A percentile compares a stretch with the other conserved stretches of the same genome.
Conservation (phyloP, 2,797 vertebrate species). For the Oreonectes daqikongensis region DNA sequence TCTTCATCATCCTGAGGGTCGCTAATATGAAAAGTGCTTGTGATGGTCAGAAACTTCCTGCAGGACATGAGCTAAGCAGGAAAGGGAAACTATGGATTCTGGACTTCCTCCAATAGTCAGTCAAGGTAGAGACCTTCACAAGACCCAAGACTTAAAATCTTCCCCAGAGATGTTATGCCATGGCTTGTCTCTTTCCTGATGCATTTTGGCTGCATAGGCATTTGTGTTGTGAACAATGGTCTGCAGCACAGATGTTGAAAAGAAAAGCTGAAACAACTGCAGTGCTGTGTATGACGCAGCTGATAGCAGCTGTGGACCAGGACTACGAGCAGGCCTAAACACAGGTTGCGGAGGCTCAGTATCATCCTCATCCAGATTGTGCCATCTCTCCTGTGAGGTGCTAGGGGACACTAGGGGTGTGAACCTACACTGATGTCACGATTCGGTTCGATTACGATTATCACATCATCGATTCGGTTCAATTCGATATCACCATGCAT, state of each 20-base stretch:
- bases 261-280: too few species aligned
- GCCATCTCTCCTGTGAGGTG: conserved; percentile 1
- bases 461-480: too few species aligned
- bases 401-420: background rate
- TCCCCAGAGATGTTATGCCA: too few species aligned
- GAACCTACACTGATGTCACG: too few species aligned
- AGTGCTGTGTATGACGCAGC: background rate
- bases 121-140: background rate
- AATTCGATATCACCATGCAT: too few species aligned
- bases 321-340: background rate
- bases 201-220: background rate
- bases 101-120: background rate
- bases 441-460: too few species aligned
- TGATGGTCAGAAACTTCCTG: too few species aligned
- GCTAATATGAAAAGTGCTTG: background rate
- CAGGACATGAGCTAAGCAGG: background rate
- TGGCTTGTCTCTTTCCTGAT: too few species aligned
- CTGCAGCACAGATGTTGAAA: background rate
- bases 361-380: background rate
- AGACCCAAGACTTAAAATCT: background rate
- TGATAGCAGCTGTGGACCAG: background rate
- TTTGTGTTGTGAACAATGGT: background rate
- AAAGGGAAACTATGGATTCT: background rate
- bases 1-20: too few species aligned
- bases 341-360: background rate